Conservation (phyloP, 2,797 vertebrate species). For the Yasuhikotakia modesta region DNA sequence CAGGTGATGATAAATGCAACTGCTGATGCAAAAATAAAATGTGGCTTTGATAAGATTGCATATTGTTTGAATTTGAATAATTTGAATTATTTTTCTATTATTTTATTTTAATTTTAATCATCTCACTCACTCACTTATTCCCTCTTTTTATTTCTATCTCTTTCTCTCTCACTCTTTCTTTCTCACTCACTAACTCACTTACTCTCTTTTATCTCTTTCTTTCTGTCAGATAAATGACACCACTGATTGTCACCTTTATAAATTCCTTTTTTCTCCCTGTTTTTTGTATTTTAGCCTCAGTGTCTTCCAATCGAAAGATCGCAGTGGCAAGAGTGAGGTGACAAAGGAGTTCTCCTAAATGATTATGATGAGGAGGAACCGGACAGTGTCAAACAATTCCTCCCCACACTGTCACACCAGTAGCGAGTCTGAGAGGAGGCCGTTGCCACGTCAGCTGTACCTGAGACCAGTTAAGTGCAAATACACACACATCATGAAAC, state of each 20-base stretch:
- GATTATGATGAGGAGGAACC: conserved; percentile 57
- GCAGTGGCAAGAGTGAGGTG: neutral
- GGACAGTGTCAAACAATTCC: conserved; percentile 56
- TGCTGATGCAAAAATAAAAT: neutral
- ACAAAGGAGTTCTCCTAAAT: conserved; percentile 30
- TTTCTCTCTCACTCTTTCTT: too few species aligned
- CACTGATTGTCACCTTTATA: neutral
- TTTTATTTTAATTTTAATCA: too few species aligned
- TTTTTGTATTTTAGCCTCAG: neutral
- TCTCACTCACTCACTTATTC: too few species aligned
- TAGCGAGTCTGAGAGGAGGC: neutral
- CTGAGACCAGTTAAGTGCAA: conserved; percentile 37
- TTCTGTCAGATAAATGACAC: too few species aligned
- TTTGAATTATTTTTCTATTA: too few species aligned
- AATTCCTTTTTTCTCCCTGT: conserved; percentile 65
- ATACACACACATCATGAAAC: conserved; percentile 42
- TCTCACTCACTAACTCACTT: too few species aligned
- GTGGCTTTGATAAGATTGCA: neutral
- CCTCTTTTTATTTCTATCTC: too few species aligned
- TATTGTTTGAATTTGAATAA: neutral
- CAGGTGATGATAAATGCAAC: neutral
- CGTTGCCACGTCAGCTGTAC: conserved; percentile 39
- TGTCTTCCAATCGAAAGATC: conserved; percentile 1
- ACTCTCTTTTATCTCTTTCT: too few species aligned
- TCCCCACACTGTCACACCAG: conserved; percentile 46